A percentile compares a stretch with the other conserved stretches of the same genome.
Conservation (phyloP, 2,888 invertebrate species). For the Polydrusus cervinus region DNA sequence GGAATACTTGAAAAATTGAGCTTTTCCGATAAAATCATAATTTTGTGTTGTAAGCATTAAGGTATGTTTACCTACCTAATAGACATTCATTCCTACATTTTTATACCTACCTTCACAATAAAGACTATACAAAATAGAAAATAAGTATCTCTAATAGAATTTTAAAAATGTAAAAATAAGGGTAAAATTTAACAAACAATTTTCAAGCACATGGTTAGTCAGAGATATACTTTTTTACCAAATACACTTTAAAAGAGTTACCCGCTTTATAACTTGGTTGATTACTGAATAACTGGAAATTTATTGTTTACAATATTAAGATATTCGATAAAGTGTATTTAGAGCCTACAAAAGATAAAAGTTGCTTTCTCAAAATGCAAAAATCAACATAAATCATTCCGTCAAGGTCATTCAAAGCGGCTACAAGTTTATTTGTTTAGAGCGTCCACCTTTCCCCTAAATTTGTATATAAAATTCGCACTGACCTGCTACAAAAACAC, state of each 20-base stretch:
- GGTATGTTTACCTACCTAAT: no score
- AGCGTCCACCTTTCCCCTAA: neutral
- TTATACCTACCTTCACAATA: no score
- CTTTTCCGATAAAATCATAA: no score
- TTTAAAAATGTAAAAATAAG: neutral
- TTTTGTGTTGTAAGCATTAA: no score
- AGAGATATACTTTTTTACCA: neutral
- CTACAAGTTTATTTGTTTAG: constrained; percentile 38
- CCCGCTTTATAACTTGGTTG: neutral
- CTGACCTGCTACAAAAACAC: constrained; percentile 25
- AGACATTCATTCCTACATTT: no score
- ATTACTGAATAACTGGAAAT: constrained; percentile 12
- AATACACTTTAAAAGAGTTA: neutral
- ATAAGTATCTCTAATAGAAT: no score
- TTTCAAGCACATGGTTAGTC: neutral
- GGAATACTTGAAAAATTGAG: no score
- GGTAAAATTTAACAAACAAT: neutral
- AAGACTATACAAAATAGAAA: no score
- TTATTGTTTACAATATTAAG: constrained; percentile 15
- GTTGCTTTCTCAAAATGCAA: constrained; percentile 2
- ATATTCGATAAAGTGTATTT: neutral
- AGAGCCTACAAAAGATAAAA: constrained; percentile 16
- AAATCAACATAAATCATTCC: constrained; percentile 49
- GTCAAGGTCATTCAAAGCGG: constrained; percentile 56
- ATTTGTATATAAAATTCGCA: constrained; percentile 15